Conservation (phyloP, 1,140 invertebrate species). For the Formica exsecta region DNA sequence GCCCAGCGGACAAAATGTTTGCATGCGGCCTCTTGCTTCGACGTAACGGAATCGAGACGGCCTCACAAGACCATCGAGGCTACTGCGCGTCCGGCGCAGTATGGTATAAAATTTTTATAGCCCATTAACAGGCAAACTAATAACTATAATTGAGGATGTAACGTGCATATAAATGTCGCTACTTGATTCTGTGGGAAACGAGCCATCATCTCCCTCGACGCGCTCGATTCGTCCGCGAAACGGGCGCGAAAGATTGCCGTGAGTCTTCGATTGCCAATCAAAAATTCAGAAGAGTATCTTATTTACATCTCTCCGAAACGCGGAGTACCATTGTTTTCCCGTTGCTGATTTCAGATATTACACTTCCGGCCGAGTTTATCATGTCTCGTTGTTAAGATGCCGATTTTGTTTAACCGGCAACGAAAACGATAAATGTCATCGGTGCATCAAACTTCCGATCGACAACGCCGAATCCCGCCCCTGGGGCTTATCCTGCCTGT, state of each 20-base stretch:
- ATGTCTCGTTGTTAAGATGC: conserved; percentile 53
- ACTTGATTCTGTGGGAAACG: conserved; percentile 39
- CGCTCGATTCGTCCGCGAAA: background rate
- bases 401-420: background rate
- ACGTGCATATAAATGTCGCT: conserved; percentile 69
- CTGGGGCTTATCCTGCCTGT: conserved; percentile 39
- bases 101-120: conserved; percentile 68
- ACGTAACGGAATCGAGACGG: conserved; percentile 41
- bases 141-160: conserved; percentile 72
- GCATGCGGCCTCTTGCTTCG: background rate
- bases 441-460: conserved; percentile 40
- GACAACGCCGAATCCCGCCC: conserved; percentile 34
- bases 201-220: background rate
- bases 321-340: background rate
- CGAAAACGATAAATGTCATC: background rate
- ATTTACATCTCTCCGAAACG: background rate
- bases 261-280: background rate
- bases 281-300: conserved; percentile 8
- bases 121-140: conserved; percentile 61
- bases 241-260: background rate
- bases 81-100: background rate
- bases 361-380: conserved; percentile 6
- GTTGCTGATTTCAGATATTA: background rate
- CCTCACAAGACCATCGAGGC: background rate
- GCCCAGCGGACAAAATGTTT: conserved; percentile 14